A percentile compares a stretch with the other conserved stretches of the same genome.
Evolutionary conservation across 1,140 invertebrate genomes (phyloP).

Genomic region (Globodera ellingtonae): DNA sequence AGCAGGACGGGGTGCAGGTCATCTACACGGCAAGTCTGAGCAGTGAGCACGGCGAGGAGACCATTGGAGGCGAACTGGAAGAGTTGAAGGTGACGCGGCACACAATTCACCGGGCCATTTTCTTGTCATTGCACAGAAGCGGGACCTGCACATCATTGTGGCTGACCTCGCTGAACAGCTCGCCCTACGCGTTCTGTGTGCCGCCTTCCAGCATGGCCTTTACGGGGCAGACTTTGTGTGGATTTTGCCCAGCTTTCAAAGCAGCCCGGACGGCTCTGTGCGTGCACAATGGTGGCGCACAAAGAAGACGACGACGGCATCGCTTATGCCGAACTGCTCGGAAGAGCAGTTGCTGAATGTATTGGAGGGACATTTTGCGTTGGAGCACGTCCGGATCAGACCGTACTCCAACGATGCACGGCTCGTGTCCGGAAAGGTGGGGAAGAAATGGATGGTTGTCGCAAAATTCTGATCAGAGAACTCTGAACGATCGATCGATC

Average conservation of each 20-base stretch:
- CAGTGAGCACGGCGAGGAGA: conserved; percentile 77
- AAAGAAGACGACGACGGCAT: background rate
- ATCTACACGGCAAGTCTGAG: conserved; percentile 90
- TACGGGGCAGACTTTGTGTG: conserved; percentile 91
- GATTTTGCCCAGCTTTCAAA: conserved; percentile 85
- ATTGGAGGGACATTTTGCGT: conserved; percentile 85
- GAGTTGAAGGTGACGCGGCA: conserved; percentile 74
- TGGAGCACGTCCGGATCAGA: conserved; percentile 69
- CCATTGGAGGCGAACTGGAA: conserved; percentile 71
- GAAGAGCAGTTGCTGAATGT: conserved; percentile 77
- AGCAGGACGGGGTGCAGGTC: conserved; percentile 77
- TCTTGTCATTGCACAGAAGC: conserved; percentile 64
- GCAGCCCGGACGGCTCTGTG: conserved; percentile 57
- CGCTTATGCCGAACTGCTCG: conserved; percentile 70
- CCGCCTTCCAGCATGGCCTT: conserved; percentile 73
- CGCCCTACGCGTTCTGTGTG: conserved; percentile 90
- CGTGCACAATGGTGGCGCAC: conserved; percentile 37
- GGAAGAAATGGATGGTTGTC: background rate
- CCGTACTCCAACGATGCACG: conserved; percentile 73
- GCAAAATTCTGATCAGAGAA: background rate
- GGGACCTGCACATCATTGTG: conserved; percentile 90
- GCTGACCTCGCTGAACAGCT: conserved; percentile 94
- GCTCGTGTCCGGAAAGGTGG: conserved; percentile 40
- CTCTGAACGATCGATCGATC: no score
- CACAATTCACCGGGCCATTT: background rate